Evolutionary conservation across 2,888 invertebrate species (phyloP).

Genomic region (Exephanes ischioxanthus): DNA sequence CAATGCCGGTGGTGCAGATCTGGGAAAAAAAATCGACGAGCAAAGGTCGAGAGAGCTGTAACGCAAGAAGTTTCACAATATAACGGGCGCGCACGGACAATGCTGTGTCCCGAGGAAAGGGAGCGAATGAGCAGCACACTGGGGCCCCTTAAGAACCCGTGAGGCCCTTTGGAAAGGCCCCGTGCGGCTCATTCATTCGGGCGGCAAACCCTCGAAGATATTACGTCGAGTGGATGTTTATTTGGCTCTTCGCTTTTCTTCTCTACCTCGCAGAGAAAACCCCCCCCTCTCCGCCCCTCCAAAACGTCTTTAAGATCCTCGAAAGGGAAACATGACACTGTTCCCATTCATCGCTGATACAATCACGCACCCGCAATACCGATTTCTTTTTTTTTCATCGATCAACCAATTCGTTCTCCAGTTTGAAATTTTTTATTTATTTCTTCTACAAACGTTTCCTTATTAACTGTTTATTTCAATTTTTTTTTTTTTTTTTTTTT

Average conservation of each 20-base stretch:
- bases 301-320: constrained; percentile 20
- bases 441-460: neutral
- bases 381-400: constrained; percentile 28
- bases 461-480: neutral
- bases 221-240: constrained; percentile 79
- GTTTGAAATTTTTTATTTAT: neutral
- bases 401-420: neutral
- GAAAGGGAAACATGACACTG: constrained; percentile 53
- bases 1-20: constrained; percentile 69
- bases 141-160: constrained; percentile 26
- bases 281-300: neutral
- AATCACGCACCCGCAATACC: constrained; percentile 32
- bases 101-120: constrained; percentile 61
- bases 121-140: constrained; percentile 36
- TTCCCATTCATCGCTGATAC: constrained; percentile 43
- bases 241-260: constrained; percentile 68
- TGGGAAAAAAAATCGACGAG: constrained; percentile 31
- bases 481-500: neutral
- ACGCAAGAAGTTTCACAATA: constrained; percentile 72
- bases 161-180: constrained; percentile 50
- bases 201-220: constrained; percentile 73
- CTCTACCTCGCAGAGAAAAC: neutral
- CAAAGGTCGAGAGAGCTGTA: constrained; percentile 58
- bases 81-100: constrained; percentile 75
- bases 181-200: constrained; percentile 74